A percentile compares a stretch with the other conserved stretches of the same genome.
phyloP scores from a whole-genome alignment of 2,888 invertebrate genomes.

The Eledone cirrhosa region DNA sequence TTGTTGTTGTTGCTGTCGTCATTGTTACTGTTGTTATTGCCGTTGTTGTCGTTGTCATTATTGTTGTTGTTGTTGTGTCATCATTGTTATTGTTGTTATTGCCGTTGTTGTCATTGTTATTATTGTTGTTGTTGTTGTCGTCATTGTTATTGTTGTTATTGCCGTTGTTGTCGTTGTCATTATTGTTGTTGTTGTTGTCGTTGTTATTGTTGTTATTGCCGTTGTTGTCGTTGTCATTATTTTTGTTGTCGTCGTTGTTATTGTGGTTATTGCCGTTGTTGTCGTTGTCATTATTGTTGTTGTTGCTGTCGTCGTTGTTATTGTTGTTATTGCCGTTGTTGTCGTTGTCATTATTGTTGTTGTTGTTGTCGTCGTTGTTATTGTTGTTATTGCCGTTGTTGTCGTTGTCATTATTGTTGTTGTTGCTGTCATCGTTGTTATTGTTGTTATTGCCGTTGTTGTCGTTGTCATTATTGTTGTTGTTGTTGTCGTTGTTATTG shows the following conservation, averaged over 20 bases:
- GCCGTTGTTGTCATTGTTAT: background rate
- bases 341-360: too few species aligned
- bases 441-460: too few species aligned
- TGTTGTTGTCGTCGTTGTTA: too few species aligned
- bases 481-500: too few species aligned
- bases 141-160: constrained; percentile 33
- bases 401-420: too few species aligned
- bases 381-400: too few species aligned
- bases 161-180: constrained; percentile 32
- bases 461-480: too few species aligned
- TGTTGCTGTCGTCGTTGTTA: background rate
- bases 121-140: constrained; percentile 26
- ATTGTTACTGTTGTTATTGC: constrained; percentile 32
- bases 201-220: constrained; percentile 32
- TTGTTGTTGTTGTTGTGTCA: too few species aligned
- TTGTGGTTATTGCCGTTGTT: too few species aligned
- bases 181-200: constrained; percentile 32
- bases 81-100: constrained; percentile 29
- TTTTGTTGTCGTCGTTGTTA: too few species aligned
- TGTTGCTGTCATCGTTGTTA: too few species aligned
- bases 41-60: constrained; percentile 29
- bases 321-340: background rate
- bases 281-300: constrained; percentile 31
- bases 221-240: too few species aligned
- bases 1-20: constrained; percentile 34